Evolutionary conservation across 2,797 vertebrate species (phyloP).

Genomic region (Acrossocheilus fasciatus): DNA sequence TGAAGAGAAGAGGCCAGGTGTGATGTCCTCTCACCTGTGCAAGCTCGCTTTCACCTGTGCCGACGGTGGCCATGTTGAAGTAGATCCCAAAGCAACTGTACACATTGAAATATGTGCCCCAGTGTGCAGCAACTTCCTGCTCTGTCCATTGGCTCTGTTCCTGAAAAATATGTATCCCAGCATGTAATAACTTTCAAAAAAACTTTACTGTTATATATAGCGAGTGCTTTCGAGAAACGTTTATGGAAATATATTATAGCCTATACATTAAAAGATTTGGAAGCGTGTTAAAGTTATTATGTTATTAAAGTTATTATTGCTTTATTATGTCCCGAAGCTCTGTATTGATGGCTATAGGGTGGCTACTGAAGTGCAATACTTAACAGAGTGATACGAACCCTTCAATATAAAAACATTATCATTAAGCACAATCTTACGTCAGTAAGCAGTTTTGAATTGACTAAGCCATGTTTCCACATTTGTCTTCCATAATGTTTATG

Average conservation of each 20-base stretch:
- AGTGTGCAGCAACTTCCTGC: slow-evolving; percentile 29
- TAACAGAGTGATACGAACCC: not conserved
- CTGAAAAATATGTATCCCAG: slow-evolving; percentile 4
- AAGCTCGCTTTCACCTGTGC: slow-evolving; percentile 60
- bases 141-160: slow-evolving; percentile 49
- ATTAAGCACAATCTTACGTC: not conserved
- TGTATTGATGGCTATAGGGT: not conserved
- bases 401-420: not conserved
- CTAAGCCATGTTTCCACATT: not conserved
- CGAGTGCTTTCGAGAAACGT: not conserved
- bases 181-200: not conserved
- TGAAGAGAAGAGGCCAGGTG: not conserved
- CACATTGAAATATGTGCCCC: slow-evolving; percentile 39
- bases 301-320: not conserved
- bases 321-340: not conserved
- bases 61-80: slow-evolving; percentile 66
- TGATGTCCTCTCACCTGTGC: slow-evolving; percentile 59
- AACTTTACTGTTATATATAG: not conserved
- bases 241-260: not conserved
- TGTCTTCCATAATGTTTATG: not conserved
- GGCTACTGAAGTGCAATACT: not conserved
- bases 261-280: not conserved
- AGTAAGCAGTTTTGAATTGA: not conserved
- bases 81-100: slow-evolving; percentile 15
- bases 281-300: not conserved